A percentile compares a stretch with the other conserved stretches of the same genome.
Conservation (phyloP, 1,140 invertebrate species). For the Rhagoletis zephyria region DNA sequence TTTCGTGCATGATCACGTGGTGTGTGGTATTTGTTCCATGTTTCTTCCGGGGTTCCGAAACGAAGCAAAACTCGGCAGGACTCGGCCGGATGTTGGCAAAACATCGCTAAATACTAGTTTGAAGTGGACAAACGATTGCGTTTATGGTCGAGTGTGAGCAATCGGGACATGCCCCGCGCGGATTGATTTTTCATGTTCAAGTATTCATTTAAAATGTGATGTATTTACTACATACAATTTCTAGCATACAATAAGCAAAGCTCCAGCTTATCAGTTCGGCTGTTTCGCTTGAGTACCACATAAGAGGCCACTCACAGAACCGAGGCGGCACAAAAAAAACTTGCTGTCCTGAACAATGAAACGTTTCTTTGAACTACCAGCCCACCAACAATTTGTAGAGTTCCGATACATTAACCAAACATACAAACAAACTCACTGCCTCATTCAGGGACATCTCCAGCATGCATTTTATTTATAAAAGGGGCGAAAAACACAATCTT, state of each 20-base stretch:
- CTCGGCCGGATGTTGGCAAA: no score
- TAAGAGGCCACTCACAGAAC: neutral
- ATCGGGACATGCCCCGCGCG: no score
- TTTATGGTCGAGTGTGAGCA: no score
- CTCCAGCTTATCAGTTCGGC: neutral
- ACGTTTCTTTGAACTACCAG: neutral
- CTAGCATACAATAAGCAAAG: neutral
- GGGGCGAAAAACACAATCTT: neutral
- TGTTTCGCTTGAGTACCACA: neutral
- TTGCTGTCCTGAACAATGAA: neutral
- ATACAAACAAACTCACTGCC: neutral
- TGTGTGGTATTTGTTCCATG: no score
- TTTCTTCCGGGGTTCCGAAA: no score
- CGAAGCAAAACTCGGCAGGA: no score
- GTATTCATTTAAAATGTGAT: no score
- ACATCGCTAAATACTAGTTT: no score
- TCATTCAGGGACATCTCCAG: neutral
- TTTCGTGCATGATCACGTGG: no score
- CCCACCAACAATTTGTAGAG: neutral
- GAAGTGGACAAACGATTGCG: no score
- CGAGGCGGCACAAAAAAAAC: neutral
- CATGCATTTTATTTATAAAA: neutral
- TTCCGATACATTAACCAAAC: neutral
- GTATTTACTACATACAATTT: neutral
- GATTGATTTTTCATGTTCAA: no score